Conservation (phyloP, 2,888 invertebrate species). For the Pherbina coryleti region DNA sequence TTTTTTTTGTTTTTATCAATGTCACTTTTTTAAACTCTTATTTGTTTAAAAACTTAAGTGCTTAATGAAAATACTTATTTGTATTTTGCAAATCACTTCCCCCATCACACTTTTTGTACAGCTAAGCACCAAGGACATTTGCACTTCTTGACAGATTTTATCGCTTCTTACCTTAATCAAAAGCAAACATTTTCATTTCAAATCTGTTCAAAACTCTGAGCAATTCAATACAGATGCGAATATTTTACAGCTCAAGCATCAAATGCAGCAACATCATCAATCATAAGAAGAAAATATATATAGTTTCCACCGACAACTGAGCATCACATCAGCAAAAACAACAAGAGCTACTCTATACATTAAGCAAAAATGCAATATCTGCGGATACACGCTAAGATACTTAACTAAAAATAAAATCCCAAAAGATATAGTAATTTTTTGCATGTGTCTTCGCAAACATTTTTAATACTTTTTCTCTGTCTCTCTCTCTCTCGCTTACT, state of each 20-base stretch:
- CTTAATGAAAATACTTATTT: too few species aligned
- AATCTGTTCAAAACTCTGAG: neutral
- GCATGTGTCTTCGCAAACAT: too few species aligned
- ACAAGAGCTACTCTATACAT: neutral
- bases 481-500: conserved; percentile 40
- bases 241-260: conserved; percentile 21
- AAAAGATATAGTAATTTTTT: neutral
- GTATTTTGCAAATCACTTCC: too few species aligned
- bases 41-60: too few species aligned
- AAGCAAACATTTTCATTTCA: too few species aligned
- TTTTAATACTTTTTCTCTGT: neutral
- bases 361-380: conserved; percentile 24
- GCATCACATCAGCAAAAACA: neutral
- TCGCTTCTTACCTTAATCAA: too few species aligned
- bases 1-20: too few species aligned
- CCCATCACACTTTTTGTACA: too few species aligned
- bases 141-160: too few species aligned
- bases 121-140: too few species aligned
- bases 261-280: conserved; percentile 28
- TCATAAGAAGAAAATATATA: conserved; percentile 16
- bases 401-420: neutral
- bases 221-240: conserved; percentile 7
- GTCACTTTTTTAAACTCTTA: too few species aligned
- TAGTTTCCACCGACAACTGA: neutral
- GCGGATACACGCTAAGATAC: conserved; percentile 14